Conservation (phyloP, 2,113 vertebrate species). For the Numenius arquata region DNA sequence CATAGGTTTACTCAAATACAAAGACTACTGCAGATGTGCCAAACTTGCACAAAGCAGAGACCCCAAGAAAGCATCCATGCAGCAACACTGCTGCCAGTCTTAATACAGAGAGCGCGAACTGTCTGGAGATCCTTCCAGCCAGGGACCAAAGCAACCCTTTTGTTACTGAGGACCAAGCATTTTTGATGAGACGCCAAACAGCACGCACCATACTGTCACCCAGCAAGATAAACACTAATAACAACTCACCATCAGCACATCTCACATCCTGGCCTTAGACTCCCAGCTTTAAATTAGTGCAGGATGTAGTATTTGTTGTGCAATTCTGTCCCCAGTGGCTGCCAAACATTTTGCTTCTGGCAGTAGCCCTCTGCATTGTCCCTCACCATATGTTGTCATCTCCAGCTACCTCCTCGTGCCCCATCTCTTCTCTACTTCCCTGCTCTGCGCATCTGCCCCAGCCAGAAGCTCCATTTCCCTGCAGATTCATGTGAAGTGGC, state of each 20-base stretch:
- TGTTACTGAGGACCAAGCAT: not conserved
- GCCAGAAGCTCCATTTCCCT: not conserved
- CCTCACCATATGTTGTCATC: not conserved
- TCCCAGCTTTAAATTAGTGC: not conserved
- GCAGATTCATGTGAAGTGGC: not conserved
- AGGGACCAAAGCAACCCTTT: not conserved
- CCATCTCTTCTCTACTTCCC: not conserved
- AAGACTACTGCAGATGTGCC: not conserved
- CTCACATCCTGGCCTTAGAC: not conserved
- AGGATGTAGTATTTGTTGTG: not conserved
- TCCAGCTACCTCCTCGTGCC: not conserved
- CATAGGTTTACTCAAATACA: not conserved
- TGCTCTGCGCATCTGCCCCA: not conserved
- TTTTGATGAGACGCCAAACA: not conserved
- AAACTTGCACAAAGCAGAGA: not conserved
- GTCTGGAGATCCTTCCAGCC: not conserved
- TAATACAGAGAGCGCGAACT: not conserved
- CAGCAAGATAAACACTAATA: not conserved
- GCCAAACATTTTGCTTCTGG: not conserved
- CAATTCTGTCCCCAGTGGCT: not conserved
- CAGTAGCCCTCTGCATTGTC: not conserved
- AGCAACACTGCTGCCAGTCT: not conserved
- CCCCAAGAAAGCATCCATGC: not conserved
- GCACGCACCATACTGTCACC: not conserved
- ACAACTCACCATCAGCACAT: not conserved